Conservation (phyloP, 2,113 vertebrate species). For the Hippocampus barbouri region DNA sequence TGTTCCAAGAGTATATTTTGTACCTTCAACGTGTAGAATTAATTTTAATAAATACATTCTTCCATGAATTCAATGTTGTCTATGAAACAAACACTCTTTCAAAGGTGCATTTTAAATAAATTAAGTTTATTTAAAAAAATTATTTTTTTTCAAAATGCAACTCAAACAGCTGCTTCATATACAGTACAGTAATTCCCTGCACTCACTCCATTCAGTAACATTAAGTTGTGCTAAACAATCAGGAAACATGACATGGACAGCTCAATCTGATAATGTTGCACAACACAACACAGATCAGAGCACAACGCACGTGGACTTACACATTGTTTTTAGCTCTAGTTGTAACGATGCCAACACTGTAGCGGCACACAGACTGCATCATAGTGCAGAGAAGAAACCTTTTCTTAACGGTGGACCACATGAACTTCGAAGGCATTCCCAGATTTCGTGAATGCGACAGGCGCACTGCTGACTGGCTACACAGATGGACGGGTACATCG, state of each 20-base stretch:
- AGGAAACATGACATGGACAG: constrained; percentile 33
- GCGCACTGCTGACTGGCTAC: constrained; percentile 33
- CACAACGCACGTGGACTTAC: constrained; percentile 37
- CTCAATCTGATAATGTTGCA: constrained; percentile 48
- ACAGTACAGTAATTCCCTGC: constrained; percentile 35
- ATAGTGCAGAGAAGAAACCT: constrained; percentile 20
- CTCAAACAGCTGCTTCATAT: constrained; percentile 44
- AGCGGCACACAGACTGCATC: constrained; percentile 32
- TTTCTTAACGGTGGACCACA: constrained; percentile 37
- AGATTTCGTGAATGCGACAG: constrained; percentile 30
- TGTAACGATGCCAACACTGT: constrained; percentile 37
- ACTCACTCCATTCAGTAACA: constrained; percentile 36
- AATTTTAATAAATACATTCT: neutral
- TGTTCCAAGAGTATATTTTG: constrained; percentile 17
- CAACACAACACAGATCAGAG: constrained; percentile 52
- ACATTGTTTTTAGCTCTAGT: constrained; percentile 31
- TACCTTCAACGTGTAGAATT: constrained; percentile 16
- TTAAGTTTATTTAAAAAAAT: constrained; percentile 75
- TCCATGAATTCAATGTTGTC: neutral
- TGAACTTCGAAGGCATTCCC: constrained; percentile 35
- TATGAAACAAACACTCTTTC: neutral
- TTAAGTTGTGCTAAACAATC: constrained; percentile 48
- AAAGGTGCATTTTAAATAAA: constrained; percentile 60
- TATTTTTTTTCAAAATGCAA: constrained; percentile 47
- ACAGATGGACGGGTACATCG: constrained; percentile 22